These are phyloP conservation scores for Catharus minimus DNA, from an alignment of 2,113 vertebrate genomes.

Conservation along the genomic window DNA sequence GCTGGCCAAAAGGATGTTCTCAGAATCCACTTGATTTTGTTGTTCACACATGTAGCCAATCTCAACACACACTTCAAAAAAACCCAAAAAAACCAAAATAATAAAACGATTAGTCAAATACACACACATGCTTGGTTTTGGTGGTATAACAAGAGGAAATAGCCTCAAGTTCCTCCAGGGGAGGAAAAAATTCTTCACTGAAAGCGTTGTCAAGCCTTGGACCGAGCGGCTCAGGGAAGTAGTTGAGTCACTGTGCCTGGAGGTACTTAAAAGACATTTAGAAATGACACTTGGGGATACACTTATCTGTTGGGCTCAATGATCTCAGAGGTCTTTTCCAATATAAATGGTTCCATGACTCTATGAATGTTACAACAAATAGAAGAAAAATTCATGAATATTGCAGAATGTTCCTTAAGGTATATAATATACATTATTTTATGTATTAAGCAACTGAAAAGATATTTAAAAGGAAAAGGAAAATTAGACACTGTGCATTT, in stretches of 20 bases:
- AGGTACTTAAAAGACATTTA: neutral
- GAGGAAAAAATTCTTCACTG: neutral
- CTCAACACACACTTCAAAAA: neutral
- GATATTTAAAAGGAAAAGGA: neutral
- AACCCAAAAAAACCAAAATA: neutral
- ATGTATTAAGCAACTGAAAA: neutral
- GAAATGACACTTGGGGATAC: neutral
- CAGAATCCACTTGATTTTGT: neutral
- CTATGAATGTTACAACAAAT: neutral
- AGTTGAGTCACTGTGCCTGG: neutral
- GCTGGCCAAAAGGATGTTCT: neutral
- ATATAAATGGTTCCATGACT: neutral
- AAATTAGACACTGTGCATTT: neutral
- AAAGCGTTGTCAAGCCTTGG: neutral
- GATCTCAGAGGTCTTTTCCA: neutral
- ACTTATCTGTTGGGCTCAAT: neutral
- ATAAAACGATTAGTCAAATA: neutral
- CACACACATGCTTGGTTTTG: neutral
- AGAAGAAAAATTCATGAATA: neutral
- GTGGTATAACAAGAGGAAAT: neutral
- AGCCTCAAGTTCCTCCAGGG: neutral
- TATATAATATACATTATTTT: neutral
- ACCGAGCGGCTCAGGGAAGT: neutral
- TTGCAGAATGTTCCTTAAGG: neutral
- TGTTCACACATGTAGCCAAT: neutral